Base-by-base conservation (phyloP, 92 coral and sea anemone species). In the Paragorgia papillata region DNA sequence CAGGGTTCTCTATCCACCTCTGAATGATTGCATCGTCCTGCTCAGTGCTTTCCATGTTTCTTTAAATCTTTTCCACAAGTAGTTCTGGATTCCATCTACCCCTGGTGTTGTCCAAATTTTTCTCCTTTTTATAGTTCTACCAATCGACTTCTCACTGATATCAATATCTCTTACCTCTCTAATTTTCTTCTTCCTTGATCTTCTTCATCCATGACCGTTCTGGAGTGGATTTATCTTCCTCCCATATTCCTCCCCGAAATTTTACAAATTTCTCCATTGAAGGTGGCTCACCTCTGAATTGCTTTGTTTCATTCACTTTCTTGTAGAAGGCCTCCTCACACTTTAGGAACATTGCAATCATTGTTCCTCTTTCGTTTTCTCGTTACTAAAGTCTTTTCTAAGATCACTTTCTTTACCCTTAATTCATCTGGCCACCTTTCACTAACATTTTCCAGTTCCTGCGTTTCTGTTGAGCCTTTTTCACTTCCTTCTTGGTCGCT, bases 211-310 rank as follows among this genome's bases (percentile, higher is more conserved):
- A n/a, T n/a, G n/a, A n/a, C n/a, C n/a, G n/a, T 54, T 63, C 60
- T 14, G 83, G 79, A 13, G 80, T 79, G 40, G 43, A 51, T 35
- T 40, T 50, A 39, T 50, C 24, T 26, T 53, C 63, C 61, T 79
- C 80, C 80, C 80, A 75, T 39, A 75, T 75, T 5, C 69, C 80
- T 53, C 51, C 80, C 80, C 80, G 60, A 49, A 75, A 75, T 37
- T 57, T 33, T 0, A 46, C 73, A 58, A 75, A 75, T 49, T 75
- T 75, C 43, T 75, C 80, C 48, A 75, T 58, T 59, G 64, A 4
- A 19, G 70, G 57, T 27, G 60, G 24, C 60, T 75, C 62, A 55
- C 57, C 80, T 31, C 31, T 28, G 35, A 57, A 44, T 27, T 57
- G 37, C 43, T 60, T 35, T 41, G 39, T 75, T 39, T 69, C 80